Conservation (phyloP, 92 coral and sea anemone genomes). For the Hydrozoanthus gracilis region DNA sequence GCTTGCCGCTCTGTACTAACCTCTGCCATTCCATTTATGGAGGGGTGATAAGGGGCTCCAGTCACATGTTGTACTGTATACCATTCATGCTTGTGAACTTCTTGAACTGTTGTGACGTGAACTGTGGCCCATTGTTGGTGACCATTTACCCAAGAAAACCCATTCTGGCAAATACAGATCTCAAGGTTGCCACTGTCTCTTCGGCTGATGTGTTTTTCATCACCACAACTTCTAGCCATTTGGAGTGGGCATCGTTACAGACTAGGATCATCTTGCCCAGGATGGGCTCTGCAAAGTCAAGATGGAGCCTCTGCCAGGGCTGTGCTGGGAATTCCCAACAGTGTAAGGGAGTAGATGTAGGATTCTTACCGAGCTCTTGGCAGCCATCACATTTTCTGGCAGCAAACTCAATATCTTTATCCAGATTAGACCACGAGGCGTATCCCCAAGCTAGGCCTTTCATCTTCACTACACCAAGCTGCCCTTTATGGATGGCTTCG, state of each 20-base stretch:
- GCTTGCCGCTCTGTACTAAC: slow-evolving; percentile 59
- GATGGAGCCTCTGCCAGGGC: slow-evolving; percentile 68
- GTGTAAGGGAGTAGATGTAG: background rate
- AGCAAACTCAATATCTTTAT: background rate
- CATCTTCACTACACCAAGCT: too few species aligned
- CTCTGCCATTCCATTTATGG: slow-evolving; percentile 57
- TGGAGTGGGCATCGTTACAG: slow-evolving; percentile 32
- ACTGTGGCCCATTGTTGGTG: too few species aligned
- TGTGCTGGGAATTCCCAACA: slow-evolving; percentile 64
- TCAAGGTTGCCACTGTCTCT: background rate
- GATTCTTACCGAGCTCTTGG: too few species aligned
- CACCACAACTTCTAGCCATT: too few species aligned
- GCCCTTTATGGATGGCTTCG: slow-evolving; percentile 27
- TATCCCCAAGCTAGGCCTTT: too few species aligned
- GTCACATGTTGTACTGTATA: slow-evolving; percentile 51
- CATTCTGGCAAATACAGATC: slow-evolving; percentile 29
- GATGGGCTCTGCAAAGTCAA: slow-evolving; percentile 22
- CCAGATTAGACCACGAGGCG: too few species aligned
- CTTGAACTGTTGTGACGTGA: slow-evolving; percentile 41
- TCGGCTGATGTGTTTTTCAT: slow-evolving; percentile 30
- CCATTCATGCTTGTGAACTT: slow-evolving; percentile 35
- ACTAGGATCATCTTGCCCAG: background rate
- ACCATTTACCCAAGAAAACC: too few species aligned
- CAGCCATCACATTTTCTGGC: slow-evolving; percentile 6
- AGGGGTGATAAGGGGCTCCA: slow-evolving; percentile 60